phyloP scores from a whole-genome alignment of 1,140 invertebrate genomes.

The Glossosoma conforme region DNA sequence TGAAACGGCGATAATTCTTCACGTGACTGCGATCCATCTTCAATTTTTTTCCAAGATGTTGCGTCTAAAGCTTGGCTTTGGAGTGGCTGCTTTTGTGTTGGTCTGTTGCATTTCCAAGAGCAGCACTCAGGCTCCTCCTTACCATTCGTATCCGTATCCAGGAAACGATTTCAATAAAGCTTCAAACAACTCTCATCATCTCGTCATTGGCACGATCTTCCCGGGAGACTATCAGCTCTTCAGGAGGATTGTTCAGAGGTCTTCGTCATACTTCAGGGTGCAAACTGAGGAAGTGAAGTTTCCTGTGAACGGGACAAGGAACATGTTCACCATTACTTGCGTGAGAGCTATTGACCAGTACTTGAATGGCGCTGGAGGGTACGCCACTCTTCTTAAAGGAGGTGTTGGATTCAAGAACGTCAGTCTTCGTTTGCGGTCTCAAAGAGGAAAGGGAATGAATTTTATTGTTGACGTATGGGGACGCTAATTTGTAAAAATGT shows the following conservation, averaged over 20 bases:
- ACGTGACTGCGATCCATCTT: no score
- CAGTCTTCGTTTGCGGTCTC: slow-evolving; percentile 40
- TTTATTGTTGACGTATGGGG: slow-evolving; percentile 42
- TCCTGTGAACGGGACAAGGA: slow-evolving; percentile 23
- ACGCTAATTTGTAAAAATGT: slow-evolving; percentile 3
- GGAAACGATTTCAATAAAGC: slow-evolving; percentile 10
- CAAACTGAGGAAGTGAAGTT: slow-evolving; percentile 35
- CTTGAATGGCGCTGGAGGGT: slow-evolving; percentile 43
- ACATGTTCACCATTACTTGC: slow-evolving; percentile 32
- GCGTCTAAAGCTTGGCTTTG: no score
- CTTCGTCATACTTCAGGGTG: slow-evolving; percentile 39
- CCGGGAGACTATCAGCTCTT: slow-evolving; percentile 32
- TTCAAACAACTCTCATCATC: slow-evolving; percentile 22
- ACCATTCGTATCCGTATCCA: neutral
- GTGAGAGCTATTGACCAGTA: slow-evolving; percentile 50
- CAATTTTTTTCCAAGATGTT: no score
- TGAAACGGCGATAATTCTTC: no score
- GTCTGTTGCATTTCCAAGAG: no score
- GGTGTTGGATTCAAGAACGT: slow-evolving; percentile 42
- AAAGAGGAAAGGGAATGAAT: slow-evolving; percentile 39
- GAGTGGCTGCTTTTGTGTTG: no score
- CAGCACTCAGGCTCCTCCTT: no score
- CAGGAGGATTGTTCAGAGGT: slow-evolving; percentile 35
- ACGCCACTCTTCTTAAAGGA: slow-evolving; percentile 36
- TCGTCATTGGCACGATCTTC: slow-evolving; percentile 8